phyloP scores from a whole-genome alignment of 2,113 vertebrate genomes.

The Benthochromis sp. region DNA sequence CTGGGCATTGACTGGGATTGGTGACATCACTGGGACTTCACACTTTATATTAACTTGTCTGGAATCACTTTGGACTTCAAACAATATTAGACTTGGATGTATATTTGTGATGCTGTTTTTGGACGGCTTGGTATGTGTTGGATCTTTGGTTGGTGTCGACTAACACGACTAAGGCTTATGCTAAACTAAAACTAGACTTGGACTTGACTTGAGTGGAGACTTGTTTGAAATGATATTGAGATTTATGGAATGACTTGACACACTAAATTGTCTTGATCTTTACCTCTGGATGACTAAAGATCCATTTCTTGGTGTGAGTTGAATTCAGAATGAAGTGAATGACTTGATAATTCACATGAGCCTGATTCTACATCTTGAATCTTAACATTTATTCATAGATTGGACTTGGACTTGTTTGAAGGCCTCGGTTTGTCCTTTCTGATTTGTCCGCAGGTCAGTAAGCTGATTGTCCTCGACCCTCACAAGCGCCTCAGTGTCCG shows the following conservation, averaged over 20 bases:
- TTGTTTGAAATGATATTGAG: neutral
- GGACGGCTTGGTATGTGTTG: neutral
- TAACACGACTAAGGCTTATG: neutral
- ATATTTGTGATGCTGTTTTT: neutral
- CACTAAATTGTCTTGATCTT: neutral
- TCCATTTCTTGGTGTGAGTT: neutral
- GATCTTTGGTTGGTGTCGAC: neutral
- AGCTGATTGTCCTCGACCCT: constrained; percentile 80
- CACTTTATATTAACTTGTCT: neutral
- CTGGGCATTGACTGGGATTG: neutral
- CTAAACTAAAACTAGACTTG: neutral
- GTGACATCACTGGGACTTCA: neutral
- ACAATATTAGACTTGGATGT: neutral
- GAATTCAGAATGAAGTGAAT: neutral
- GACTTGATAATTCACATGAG: neutral
- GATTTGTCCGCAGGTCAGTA: constrained; percentile 70
- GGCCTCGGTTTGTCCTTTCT: neutral
- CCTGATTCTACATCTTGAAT: neutral
- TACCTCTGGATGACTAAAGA: neutral
- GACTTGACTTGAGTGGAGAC: neutral
- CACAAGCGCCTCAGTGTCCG: constrained; percentile 74
- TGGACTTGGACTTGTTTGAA: neutral
- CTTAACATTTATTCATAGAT: neutral
- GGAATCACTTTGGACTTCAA: neutral
- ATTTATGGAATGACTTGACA: neutral